Evolutionary conservation across 2,797 vertebrate species (phyloP).

Genomic region (Benthosema pterotum): DNA sequence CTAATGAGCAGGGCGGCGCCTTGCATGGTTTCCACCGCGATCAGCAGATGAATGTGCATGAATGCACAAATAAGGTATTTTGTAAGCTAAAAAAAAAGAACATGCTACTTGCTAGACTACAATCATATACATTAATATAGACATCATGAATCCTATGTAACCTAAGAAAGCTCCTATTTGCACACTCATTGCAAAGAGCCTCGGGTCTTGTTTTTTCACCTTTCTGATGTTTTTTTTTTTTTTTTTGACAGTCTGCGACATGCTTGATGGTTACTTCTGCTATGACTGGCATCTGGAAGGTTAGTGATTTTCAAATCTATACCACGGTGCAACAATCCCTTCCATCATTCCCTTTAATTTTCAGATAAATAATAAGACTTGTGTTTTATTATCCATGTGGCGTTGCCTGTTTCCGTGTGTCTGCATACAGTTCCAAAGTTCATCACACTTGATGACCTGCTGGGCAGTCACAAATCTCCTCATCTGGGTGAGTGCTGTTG

Average conservation of each 20-base stretch:
- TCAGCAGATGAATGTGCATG: too few relatives aligned
- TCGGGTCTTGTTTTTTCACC: too few relatives aligned
- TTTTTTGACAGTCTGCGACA: conserved; percentile 44
- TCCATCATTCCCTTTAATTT: not conserved
- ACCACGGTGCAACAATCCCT: not conserved
- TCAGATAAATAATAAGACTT: not conserved
- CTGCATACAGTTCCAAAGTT: conserved; percentile 43
- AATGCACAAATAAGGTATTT: too few relatives aligned
- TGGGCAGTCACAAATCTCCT: conserved; percentile 45
- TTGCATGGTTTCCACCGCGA: too few relatives aligned
- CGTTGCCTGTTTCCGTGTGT: not conserved
- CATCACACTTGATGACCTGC: conserved; percentile 33
- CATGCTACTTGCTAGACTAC: too few relatives aligned
- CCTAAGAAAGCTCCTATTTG: too few relatives aligned
- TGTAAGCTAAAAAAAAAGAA: too few relatives aligned
- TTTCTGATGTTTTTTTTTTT: not conserved
- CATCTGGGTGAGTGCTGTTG: conserved; percentile 58
- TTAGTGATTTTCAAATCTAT: conserved; percentile 23
- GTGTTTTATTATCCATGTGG: not conserved
- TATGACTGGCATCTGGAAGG: conserved; percentile 14
- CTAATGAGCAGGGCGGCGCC: too few relatives aligned
- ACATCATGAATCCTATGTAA: too few relatives aligned
- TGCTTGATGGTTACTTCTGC: not conserved
- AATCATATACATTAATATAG: too few relatives aligned
- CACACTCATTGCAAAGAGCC: too few relatives aligned